phyloP scores from a whole-genome alignment of 2,113 vertebrate species.

The Donacobius atricapilla region DNA sequence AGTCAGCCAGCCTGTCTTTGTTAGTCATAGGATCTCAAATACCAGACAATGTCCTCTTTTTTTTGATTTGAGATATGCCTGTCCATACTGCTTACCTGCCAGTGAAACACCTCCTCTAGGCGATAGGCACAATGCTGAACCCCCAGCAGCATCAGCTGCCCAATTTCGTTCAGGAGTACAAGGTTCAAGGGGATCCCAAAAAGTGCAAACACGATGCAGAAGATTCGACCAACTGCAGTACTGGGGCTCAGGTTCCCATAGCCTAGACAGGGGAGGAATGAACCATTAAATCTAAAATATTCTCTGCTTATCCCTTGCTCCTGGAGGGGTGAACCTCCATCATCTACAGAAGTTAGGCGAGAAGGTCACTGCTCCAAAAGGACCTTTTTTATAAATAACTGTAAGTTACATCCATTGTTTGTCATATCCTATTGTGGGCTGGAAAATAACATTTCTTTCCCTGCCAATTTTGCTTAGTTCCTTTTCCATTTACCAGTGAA shows the following conservation, averaged over 20 bases:
- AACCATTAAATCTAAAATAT: neutral
- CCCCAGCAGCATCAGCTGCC: slow-evolving; percentile 81
- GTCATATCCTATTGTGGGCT: slow-evolving; percentile 20
- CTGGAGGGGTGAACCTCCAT: neutral
- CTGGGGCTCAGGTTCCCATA: slow-evolving; percentile 87
- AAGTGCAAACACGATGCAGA: slow-evolving; percentile 88
- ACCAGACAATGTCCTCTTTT: neutral
- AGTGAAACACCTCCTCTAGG: slow-evolving; percentile 36
- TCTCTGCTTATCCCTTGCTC: neutral
- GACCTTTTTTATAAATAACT: slow-evolving; percentile 44
- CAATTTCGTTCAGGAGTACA: slow-evolving; percentile 85
- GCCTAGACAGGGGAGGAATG: slow-evolving; percentile 65
- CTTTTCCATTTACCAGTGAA: slow-evolving; percentile 36
- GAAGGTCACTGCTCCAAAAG: slow-evolving; percentile 12
- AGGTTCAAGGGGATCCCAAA: slow-evolving; percentile 90
- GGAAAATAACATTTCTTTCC: slow-evolving; percentile 38
- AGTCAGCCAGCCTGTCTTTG: neutral
- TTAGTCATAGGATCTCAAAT: neutral
- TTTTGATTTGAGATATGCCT: neutral
- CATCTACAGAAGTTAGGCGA: neutral
- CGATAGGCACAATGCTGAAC: slow-evolving; percentile 27
- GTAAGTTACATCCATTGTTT: slow-evolving; percentile 51
- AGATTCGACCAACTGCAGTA: slow-evolving; percentile 78
- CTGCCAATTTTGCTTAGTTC: slow-evolving; percentile 41
- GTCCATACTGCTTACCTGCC: slow-evolving; percentile 52